A percentile compares a stretch with the other conserved stretches of the same genome.
These are phyloP conservation scores for Drosophila macrothrix DNA, from an alignment of 2,888 invertebrate species.

Conservation along the genomic window DNA sequence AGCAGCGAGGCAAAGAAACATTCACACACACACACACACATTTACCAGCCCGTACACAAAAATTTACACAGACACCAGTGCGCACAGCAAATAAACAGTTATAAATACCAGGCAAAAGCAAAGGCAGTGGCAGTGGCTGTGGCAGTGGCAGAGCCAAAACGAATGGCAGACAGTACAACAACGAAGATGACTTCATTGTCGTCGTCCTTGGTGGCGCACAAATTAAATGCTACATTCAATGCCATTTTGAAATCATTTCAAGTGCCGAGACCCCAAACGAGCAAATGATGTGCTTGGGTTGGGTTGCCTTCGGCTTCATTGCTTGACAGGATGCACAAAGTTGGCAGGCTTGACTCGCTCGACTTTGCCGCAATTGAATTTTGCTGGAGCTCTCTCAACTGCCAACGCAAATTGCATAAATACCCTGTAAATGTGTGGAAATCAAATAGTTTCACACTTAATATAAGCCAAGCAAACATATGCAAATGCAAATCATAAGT, in stretches of 20 bases:
- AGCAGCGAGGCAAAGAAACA: conserved; percentile 35
- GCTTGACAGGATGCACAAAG: conserved; percentile 59
- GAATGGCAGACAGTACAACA: conserved; percentile 32
- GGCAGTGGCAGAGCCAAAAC: conserved; percentile 26
- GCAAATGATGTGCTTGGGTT: conserved; percentile 2
- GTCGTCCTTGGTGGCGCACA: conserved; percentile 68
- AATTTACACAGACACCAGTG: conserved; percentile 16
- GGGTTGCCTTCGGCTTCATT: conserved; percentile 16
- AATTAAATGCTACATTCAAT: conserved; percentile 80
- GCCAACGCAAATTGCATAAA: neutral
- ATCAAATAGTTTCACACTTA: neutral
- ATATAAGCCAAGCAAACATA: neutral
- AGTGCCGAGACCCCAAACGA: conserved; percentile 52
- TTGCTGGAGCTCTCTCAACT: conserved; percentile 31
- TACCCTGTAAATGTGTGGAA: conserved; percentile 8
- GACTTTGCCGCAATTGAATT: conserved; percentile 72
- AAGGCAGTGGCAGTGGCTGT: conserved; percentile 7
- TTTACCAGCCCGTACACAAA: neutral
- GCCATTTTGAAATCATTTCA: conserved; percentile 76
- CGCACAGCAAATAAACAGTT: conserved; percentile 71
- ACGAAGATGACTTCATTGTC: conserved; percentile 59
- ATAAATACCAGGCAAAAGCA: conserved; percentile 55
- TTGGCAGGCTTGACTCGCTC: conserved; percentile 50
- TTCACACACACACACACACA: conserved; percentile 18
- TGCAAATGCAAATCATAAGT: neutral